Percentiles rank a stretch among this genome's conserved stretches.
Conservation (phyloP, 2,113 vertebrate species). For the Callipepla californica region DNA sequence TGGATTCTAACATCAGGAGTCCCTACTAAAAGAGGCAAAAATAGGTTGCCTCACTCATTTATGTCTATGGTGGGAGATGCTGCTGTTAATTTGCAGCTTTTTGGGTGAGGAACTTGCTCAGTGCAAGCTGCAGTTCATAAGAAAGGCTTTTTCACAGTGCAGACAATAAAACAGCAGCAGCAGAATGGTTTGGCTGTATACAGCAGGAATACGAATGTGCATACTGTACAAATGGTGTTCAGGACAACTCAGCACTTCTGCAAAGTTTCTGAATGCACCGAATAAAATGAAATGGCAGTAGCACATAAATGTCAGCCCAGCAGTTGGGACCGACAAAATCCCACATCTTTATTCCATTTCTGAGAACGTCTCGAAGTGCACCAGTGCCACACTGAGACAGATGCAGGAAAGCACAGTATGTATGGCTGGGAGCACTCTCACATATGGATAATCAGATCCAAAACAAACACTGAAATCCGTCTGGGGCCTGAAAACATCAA, state of each 20-base stretch:
- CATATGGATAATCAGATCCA: not conserved
- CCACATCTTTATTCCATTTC: not conserved
- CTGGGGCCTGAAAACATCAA: not conserved
- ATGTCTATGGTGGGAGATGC: not conserved
- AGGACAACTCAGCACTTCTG: not conserved
- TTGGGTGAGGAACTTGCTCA: not conserved
- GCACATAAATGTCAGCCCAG: not conserved
- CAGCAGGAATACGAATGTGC: not conserved
- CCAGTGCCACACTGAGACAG: conserved; percentile 71
- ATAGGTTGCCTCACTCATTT: not conserved
- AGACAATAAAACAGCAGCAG: conserved; percentile 5
- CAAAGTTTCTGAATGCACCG: not conserved
- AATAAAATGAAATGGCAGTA: not conserved
- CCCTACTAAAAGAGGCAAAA: not conserved
- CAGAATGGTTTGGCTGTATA: not conserved
- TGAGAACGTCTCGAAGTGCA: conserved; percentile 53
- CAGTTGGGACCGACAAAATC: not conserved
- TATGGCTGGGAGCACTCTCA: not conserved
- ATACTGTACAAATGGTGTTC: not conserved
- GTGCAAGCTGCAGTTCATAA: not conserved
- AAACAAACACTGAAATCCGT: not conserved
- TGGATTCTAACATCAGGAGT: not conserved
- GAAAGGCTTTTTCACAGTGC: not conserved
- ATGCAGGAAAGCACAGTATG: conserved; percentile 21
- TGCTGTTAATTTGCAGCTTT: not conserved